phyloP scores from a whole-genome alignment of 1,140 invertebrate species.

The Bombus confusus region DNA sequence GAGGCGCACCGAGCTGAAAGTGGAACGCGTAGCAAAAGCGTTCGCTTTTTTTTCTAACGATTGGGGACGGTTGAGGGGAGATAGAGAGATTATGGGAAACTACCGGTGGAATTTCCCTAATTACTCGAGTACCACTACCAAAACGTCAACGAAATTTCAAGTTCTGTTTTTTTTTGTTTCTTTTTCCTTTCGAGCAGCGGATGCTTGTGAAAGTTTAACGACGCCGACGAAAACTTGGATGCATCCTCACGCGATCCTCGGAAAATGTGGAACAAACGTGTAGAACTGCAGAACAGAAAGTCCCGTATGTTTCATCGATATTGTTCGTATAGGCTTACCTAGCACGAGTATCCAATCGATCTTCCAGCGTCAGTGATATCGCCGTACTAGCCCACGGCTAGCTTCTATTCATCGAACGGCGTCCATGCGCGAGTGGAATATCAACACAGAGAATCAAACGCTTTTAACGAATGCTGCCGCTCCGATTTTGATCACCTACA shows the following conservation, averaged over 20 bases:
- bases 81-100: constrained; percentile 4
- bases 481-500: constrained; percentile 54
- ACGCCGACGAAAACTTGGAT: constrained; percentile 26
- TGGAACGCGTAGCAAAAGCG: constrained; percentile 30
- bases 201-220: constrained; percentile 35
- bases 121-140: not conserved
- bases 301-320: constrained; percentile 60
- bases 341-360: constrained; percentile 72
- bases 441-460: constrained; percentile 76
- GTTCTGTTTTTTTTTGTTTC: not conserved
- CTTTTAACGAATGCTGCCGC: constrained; percentile 69
- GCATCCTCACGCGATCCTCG: constrained; percentile 25
- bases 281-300: constrained; percentile 44
- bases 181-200: not conserved
- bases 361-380: constrained; percentile 62
- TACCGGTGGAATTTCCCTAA: not conserved
- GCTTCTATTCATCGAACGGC: constrained; percentile 68
- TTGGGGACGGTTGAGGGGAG: constrained; percentile 2
- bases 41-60: not conserved
- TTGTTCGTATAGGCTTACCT: constrained; percentile 62
- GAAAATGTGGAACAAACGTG: constrained; percentile 44
- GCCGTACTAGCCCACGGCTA: constrained; percentile 65
- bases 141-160: constrained; percentile 11
- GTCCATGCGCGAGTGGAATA: constrained; percentile 75
- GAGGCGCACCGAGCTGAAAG: constrained; percentile 43